Percentiles rank a stretch among this genome's conserved stretches.
phyloP scores from a whole-genome alignment of 1,140 invertebrate species.

The Macrostomum lignano region DNA sequence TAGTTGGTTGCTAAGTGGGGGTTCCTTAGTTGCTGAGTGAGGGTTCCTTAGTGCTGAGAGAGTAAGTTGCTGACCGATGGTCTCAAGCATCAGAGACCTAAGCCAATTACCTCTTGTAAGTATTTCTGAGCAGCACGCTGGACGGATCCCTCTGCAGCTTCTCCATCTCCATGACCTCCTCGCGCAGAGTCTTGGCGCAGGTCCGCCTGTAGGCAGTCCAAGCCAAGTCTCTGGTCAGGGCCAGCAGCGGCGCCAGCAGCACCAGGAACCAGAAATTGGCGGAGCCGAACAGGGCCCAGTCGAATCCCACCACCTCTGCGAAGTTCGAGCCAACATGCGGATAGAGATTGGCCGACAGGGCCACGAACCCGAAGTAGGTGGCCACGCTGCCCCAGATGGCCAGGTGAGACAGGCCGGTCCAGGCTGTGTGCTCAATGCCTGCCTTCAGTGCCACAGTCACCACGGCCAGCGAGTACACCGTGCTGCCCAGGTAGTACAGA shows the following conservation, averaged over 20 bases:
- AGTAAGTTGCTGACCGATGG: too few relatives aligned
- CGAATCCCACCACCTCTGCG: too few relatives aligned
- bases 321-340: too few relatives aligned
- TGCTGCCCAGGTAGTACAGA: too few relatives aligned
- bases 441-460: slow-evolving; percentile 88
- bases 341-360: slow-evolving; percentile 69
- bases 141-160: slow-evolving; percentile 54
- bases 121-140: too few relatives aligned
- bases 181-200: slow-evolving; percentile 52
- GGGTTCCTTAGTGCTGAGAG: too few relatives aligned
- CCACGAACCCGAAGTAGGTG: slow-evolving; percentile 70
- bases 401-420: slow-evolving; percentile 81
- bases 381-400: slow-evolving; percentile 82
- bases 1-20: too few relatives aligned
- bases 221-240: neutral
- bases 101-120: too few relatives aligned
- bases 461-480: too few relatives aligned
- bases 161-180: slow-evolving; percentile 60
- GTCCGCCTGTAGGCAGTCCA: slow-evolving; percentile 34
- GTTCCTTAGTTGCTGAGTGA: too few relatives aligned
- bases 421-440: slow-evolving; percentile 71
- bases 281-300: slow-evolving; percentile 2
- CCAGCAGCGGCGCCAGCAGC: slow-evolving; percentile 1
- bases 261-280: slow-evolving; percentile 3
- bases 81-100: too few relatives aligned